Base-by-base conservation (phyloP, 2,113 vertebrate species). In the Ceyx melanurus region DNA sequence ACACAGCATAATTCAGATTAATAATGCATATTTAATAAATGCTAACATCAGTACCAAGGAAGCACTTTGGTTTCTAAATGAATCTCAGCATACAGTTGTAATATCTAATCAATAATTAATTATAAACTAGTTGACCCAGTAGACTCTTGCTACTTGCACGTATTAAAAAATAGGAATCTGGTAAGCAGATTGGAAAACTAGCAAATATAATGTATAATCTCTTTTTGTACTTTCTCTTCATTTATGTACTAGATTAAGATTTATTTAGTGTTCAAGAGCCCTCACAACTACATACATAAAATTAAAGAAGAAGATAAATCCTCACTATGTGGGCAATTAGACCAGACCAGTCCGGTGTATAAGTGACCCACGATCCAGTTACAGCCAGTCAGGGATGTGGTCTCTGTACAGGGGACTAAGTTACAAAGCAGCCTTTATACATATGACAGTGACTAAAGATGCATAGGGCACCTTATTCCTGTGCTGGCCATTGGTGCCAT, bases 91-190 rank as follows among this genome's bases (percentile, higher is more conserved):
- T 78, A 78, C 6, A n/a, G 66, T 65, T 88, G 51, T 89, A 95
- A 91, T 89, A 95, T 81, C 80, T 91, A 94, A 97, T 97, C 91
- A 96, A 97, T 97, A 95, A 97, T 97, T 96, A 96, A 95, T 96
- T 97, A 96, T 83, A 95, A 96, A 11, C 72, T 86, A 89, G 82
- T 93, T 96, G 90, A 94, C 92, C 94, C 86, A 88, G 78, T 89
- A 91, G 83, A 77, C 85, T 91, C 57, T 76, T 93, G 51, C 70
- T 89, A 28, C 68, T 96, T 90, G 73, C 61, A 80, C 10, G 4
- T 66, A 82, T 89, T 91, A 85, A 82, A 94, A 91, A 81, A 85
- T 71, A 94, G 83, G 53, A 78, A 90, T 90, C 65, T 73, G 54
- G 58, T 90, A 93, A 96, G 46, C 89, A 88, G 76, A 54, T 82